phyloP scores from a whole-genome alignment of 2,113 vertebrate species.

The Sturnira hondurensis region DNA sequence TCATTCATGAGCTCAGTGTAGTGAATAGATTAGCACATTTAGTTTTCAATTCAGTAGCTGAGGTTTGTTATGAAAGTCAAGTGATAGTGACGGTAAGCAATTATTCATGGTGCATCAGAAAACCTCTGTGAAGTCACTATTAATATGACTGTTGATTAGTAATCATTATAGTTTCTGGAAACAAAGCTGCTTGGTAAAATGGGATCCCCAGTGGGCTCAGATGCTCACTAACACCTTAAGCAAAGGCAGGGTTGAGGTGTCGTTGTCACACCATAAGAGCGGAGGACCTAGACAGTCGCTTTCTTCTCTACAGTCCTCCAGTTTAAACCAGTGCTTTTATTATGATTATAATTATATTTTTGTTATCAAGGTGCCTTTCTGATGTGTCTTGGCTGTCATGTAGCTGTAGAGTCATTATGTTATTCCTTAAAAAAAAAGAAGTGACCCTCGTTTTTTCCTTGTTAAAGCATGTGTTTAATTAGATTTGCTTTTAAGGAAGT shows the following conservation, averaged over 20 bases:
- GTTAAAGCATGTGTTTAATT: background rate
- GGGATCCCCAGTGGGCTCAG: conserved; percentile 17
- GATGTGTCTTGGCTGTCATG: background rate
- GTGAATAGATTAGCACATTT: conserved; percentile 53
- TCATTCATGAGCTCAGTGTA: conserved; percentile 27
- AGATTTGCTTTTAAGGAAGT: background rate
- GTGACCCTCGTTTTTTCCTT: background rate
- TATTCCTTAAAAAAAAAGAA: background rate
- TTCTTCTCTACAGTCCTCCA: background rate
- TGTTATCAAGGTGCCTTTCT: background rate
- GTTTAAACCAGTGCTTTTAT: background rate
- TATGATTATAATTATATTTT: background rate
- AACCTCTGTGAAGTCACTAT: conserved; percentile 55
- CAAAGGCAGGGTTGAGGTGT: conserved; percentile 41
- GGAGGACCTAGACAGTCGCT: background rate
- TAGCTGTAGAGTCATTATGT: background rate
- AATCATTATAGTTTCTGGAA: conserved; percentile 50
- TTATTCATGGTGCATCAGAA: conserved; percentile 69
- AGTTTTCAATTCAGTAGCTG: conserved; percentile 48
- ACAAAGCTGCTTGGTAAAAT: conserved; percentile 19
- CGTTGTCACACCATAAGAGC: conserved; percentile 14
- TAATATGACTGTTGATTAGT: conserved; percentile 69
- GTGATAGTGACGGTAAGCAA: conserved; percentile 61
- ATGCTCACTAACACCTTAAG: background rate
- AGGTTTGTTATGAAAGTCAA: conserved; percentile 55